Evolutionary conservation across 2,797 vertebrate genomes (phyloP).

Genomic region (Enteromius fasciolatus): DNA sequence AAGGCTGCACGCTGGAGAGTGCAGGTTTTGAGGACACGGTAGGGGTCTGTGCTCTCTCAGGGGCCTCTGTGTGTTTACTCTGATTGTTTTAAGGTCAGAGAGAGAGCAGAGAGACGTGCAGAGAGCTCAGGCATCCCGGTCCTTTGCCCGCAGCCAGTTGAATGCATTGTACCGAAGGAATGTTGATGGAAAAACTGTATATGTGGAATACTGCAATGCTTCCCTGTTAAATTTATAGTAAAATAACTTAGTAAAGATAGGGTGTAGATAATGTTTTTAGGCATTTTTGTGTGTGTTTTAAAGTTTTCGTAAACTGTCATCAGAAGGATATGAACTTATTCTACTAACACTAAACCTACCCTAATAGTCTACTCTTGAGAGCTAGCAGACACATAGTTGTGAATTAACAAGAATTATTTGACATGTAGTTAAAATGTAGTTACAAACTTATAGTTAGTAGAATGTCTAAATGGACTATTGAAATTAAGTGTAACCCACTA

Average conservation of each 20-base stretch:
- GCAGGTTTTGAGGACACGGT: slow-evolving; percentile 64
- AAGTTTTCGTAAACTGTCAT: neutral
- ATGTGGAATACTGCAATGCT: slow-evolving; percentile 12
- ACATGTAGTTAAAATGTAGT: no score
- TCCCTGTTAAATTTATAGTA: neutral
- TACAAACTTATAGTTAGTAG: no score
- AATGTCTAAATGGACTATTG: no score
- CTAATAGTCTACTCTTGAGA: no score
- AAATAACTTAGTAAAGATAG: neutral
- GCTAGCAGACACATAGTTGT: no score
- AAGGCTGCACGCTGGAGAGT: slow-evolving; percentile 72
- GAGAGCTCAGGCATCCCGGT: slow-evolving; percentile 34
- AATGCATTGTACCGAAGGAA: slow-evolving; percentile 26
- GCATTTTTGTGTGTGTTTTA: no score
- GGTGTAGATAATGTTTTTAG: neutral
- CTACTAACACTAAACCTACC: no score
- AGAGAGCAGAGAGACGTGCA: slow-evolving; percentile 54
- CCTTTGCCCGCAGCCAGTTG: slow-evolving; percentile 10
- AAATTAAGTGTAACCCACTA: no score
- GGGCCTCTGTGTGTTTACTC: slow-evolving; percentile 34
- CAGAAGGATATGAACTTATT: no score
- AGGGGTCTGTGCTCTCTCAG: slow-evolving; percentile 61
- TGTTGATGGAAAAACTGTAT: slow-evolving; percentile 30
- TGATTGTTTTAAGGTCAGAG: slow-evolving; percentile 57
- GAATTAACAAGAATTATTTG: no score